Base-by-base conservation (phyloP, 2,888 invertebrate species). In the Dynastes tityus region DNA sequence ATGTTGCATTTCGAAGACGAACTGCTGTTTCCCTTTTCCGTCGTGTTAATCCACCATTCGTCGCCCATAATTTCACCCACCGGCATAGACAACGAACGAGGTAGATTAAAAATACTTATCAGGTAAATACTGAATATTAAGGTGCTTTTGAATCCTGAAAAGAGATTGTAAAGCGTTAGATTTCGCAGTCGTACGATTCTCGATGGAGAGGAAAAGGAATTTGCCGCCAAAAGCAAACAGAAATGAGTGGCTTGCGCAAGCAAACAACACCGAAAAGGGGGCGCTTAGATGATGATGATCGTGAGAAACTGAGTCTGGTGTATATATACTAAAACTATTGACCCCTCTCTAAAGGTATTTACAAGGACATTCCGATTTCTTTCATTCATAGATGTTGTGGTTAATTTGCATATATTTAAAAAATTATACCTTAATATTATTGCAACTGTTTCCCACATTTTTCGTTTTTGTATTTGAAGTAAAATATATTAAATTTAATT, bases 31-130 rank as follows among this genome's bases (percentile, higher is more conserved):
- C 73, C 73, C 45, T 61, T 58, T 6, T 74, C 73, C 8, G 61
- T 40, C 1, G 91, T 91, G 82, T 90, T 90, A 80, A 90, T 87
- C 91, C 91, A 92, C 81, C 70, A 78, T 78, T 78, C 78, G 27
- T 49, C 45, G 49, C 51, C 71, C 78, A 76, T 76, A 58, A 22
- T 6, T 58, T 16, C 8, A 16, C 55, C 22, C 27, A 73, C 83
- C 40, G 89, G 89, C 65, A 88, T 88, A 71, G 89, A 85, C 83
- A 85, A 84, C 71, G 86, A 84, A 65, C 84, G 84, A 55, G 89
- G 87, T 76, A 89, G 84, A 68, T 84, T 85, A 76, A 88, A 84
- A 71, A 89, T 80, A 79, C 88, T 85, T 68, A 88, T 85, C 73
- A 90, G 85, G 83, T 88, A 89, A 78, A 88, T 86, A 83, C 88